Base-by-base conservation (phyloP, 2,113 vertebrate genomes). In the Conger conger region DNA sequence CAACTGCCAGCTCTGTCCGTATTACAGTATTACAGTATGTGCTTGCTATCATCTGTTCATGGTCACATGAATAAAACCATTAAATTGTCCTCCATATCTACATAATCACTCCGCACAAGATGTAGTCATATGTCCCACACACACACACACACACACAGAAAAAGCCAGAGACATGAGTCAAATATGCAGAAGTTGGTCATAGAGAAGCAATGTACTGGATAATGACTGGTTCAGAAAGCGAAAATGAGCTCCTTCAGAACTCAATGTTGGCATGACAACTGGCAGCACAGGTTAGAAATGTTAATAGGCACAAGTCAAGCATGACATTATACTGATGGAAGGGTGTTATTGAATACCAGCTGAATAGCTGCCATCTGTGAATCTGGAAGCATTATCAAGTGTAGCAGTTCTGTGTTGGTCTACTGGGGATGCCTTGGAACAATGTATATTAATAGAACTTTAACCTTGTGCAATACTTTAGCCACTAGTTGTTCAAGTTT, bases 211-310 rank as follows among this genome's bases (percentile, higher is more conserved):
- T 73, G 23, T 11, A 73, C 27, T 73, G 27, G 27, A 73, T 33
- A 73, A 33, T 33, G 68, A 73, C 6, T 73, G 68, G 33, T 73
- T 73, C 68, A 73, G 8, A 13, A 20, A n/a, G 20, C 23, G 9
- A 30, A 73, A 73, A n/a, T 73, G 7, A 73, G 1, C 1, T 30
- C 1, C 9, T 33, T 73, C 27, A 73, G n/a, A 30, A 33, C n/a
- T 73, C n/a, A 73, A 33, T 73, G 68, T 73, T 73, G n/a, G n/a
- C 68, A 73, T 73, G 68, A 33, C 68, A 73, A 73, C 68, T 73
- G n/a, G n/a, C 11, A 33, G 68, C 68, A 73, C 27, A 73, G 68
- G n/a, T 73, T 13, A 73, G 4, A 73, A 33, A 73, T 73, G 68
- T 73, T n/a, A 30, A 33, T 73, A 73, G 27, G 20, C n/a, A 73